phyloP scores from a whole-genome alignment of 2,888 invertebrate species.

The Epirrita christyi region DNA sequence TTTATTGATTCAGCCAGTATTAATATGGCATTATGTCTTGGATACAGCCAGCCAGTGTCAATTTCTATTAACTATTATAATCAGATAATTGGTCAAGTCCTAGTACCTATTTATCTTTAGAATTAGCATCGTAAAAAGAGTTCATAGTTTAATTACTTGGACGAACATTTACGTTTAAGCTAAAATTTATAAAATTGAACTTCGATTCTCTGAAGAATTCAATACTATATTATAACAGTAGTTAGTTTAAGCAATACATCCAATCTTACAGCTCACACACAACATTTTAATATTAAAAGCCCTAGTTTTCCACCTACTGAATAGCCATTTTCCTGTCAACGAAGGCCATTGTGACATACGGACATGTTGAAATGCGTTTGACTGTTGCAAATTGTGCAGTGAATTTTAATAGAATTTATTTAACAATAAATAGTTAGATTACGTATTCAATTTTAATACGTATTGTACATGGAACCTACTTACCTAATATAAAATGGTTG shows the following conservation, averaged over 20 bases:
- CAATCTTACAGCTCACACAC: slow-evolving; percentile 42
- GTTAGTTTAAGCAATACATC: too few species aligned
- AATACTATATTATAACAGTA: too few species aligned
- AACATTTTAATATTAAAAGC: slow-evolving; percentile 64
- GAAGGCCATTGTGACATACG: slow-evolving; percentile 63
- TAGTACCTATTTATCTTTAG: too few species aligned
- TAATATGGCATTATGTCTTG: slow-evolving; percentile 17
- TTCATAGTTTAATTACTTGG: too few species aligned
- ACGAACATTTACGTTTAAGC: too few species aligned
- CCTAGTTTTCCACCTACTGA: slow-evolving; percentile 65
- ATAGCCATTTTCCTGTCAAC: slow-evolving; percentile 71
- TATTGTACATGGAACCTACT: slow-evolving; percentile 45
- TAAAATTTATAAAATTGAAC: too few species aligned
- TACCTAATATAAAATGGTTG: slow-evolving; percentile 50
- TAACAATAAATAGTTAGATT: slow-evolving; percentile 44
- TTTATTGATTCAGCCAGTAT: slow-evolving; percentile 34
- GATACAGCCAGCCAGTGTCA: background rate
- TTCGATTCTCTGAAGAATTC: too few species aligned
- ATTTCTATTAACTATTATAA: too few species aligned
- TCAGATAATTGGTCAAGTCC: too few species aligned
- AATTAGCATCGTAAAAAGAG: too few species aligned
- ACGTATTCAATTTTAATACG: slow-evolving; percentile 19
- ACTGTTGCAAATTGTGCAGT: slow-evolving; percentile 53
- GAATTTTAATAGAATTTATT: slow-evolving; percentile 60
- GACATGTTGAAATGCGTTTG: slow-evolving; percentile 63